phyloP scores from a whole-genome alignment of 2,888 invertebrate species.

The Xanthia icteritia region DNA sequence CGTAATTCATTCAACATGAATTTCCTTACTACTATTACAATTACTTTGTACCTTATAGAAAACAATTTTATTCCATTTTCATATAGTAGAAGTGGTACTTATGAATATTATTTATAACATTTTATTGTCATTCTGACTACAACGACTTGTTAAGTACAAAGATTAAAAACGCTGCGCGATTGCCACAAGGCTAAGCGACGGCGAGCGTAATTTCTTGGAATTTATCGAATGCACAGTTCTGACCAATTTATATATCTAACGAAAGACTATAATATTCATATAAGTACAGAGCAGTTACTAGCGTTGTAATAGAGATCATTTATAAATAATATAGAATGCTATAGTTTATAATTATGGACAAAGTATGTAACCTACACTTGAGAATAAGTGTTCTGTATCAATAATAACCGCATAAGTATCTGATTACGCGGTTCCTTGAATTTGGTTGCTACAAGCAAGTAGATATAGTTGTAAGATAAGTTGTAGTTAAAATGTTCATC shows the following conservation, averaged over 20 bases:
- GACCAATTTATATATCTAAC: constrained; percentile 39
- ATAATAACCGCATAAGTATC: constrained; percentile 66
- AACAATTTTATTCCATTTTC: background rate
- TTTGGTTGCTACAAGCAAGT: constrained; percentile 55
- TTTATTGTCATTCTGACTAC: constrained; percentile 33
- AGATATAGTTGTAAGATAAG: constrained; percentile 36
- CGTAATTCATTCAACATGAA: background rate
- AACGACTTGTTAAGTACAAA: constrained; percentile 25
- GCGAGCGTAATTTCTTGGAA: constrained; percentile 66
- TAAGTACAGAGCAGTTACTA: constrained; percentile 18
- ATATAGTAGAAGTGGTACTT: background rate
- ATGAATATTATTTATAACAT: background rate
- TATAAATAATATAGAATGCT: constrained; percentile 17
- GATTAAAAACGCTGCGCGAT: constrained; percentile 49
- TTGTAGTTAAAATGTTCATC: constrained; percentile 15
- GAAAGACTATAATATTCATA: constrained; percentile 17
- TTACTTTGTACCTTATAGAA: background rate
- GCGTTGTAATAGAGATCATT: background rate
- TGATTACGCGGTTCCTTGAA: constrained; percentile 69
- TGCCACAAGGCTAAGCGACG: constrained; percentile 62
- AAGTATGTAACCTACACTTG: constrained; percentile 60
- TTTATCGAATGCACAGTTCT: constrained; percentile 40
- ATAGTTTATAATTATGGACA: constrained; percentile 36
- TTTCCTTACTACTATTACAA: background rate
- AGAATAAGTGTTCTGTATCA: constrained; percentile 67